These are phyloP conservation scores for Corythaixoides concolor DNA, from an alignment of 2,113 vertebrate genomes.

Conservation along the genomic window DNA sequence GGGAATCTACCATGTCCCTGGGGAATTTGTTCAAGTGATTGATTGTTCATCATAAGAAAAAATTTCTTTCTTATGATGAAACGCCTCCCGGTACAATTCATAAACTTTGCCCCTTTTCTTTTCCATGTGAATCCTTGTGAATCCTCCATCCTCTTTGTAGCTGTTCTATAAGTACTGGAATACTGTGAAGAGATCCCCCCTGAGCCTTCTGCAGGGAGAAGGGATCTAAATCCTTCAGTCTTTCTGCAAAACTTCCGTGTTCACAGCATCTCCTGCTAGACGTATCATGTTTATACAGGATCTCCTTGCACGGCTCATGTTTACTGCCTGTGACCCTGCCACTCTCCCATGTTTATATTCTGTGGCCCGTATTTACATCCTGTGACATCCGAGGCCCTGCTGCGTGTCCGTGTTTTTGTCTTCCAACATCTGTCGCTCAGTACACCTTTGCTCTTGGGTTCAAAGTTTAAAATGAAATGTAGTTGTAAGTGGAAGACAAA, in stretches of 20 bases:
- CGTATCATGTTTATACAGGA: not conserved
- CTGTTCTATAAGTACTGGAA: not conserved
- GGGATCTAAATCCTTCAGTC: not conserved
- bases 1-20: not conserved
- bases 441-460: conserved; percentile 2
- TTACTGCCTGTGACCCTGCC: not conserved
- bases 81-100: not conserved
- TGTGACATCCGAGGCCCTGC: not conserved
- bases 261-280: not conserved
- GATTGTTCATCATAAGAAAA: not conserved
- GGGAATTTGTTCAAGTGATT: not conserved
- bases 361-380: not conserved
- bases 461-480: conserved; percentile 11
- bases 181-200: not conserved
- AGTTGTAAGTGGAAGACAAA: not conserved
- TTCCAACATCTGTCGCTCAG: not conserved
- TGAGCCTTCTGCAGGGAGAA: not conserved
- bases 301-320: not conserved
- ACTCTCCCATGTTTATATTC: not conserved
- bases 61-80: not conserved
- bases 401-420: not conserved
- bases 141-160: not conserved
- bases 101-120: not conserved
- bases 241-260: not conserved
- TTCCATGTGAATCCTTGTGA: not conserved